A percentile compares a stretch with the other conserved stretches of the same genome.
Conservation (phyloP, 2,797 vertebrate genomes). For the Ataeniobius toweri region DNA sequence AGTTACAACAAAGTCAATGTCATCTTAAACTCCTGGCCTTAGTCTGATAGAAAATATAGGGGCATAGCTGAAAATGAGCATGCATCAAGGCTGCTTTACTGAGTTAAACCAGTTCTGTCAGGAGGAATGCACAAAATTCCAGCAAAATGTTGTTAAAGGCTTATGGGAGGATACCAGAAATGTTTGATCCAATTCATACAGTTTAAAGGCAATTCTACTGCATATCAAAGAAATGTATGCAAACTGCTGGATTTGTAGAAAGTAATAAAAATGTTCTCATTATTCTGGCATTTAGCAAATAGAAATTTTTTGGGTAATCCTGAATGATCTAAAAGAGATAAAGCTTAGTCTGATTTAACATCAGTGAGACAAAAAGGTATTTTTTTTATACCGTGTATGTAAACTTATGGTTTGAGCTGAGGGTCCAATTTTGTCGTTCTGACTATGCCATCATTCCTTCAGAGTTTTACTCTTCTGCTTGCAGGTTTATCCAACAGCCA, state of each 20-base stretch:
- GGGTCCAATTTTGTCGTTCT: background rate
- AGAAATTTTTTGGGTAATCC: background rate
- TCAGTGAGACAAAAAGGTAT: background rate
- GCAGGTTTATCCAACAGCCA: conserved; percentile 78
- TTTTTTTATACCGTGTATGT: background rate
- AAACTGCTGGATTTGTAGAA: background rate
- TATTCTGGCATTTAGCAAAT: background rate
- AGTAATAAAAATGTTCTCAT: background rate
- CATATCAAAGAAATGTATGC: background rate
- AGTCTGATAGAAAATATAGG: too few relatives aligned
- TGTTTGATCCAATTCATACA: background rate
- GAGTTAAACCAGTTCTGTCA: background rate
- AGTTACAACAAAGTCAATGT: background rate
- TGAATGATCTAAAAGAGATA: background rate
- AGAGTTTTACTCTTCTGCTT: conserved; percentile 2
- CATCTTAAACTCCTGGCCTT: background rate
- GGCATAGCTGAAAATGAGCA: too few relatives aligned
- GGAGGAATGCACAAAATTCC: background rate
- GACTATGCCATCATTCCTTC: background rate
- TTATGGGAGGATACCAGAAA: background rate
- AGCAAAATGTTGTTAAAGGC: background rate
- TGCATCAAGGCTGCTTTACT: background rate
- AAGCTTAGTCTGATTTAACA: background rate
- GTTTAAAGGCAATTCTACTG: background rate
- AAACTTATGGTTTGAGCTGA: background rate